Evolutionary conservation across 1,140 invertebrate species (phyloP).

Genomic region (Drosophila truncata): DNA sequence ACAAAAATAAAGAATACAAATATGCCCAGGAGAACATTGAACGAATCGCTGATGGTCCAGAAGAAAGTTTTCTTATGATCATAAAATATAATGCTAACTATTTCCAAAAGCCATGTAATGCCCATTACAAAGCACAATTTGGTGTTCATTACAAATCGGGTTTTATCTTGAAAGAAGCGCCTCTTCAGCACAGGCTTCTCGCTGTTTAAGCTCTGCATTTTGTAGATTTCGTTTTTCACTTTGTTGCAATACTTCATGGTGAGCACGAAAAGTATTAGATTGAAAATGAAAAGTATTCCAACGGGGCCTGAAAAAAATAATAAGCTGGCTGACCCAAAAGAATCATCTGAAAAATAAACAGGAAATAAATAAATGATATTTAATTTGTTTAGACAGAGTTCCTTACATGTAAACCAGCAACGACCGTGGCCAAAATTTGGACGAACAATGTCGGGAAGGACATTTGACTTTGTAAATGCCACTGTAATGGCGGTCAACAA

Average conservation of each 20-base stretch:
- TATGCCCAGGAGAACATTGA: constrained; percentile 88
- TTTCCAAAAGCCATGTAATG: constrained; percentile 89
- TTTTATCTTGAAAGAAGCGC: constrained; percentile 88
- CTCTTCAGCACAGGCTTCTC: constrained; percentile 85
- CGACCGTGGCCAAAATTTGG: constrained; percentile 86
- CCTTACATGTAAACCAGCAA: constrained; percentile 87
- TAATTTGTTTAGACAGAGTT: not conserved
- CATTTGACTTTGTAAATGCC: constrained; percentile 85
- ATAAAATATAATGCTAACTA: constrained; percentile 87
- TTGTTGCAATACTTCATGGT: constrained; percentile 89
- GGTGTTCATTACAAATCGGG: constrained; percentile 89
- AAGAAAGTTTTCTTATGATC: constrained; percentile 85
- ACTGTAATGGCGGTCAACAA: constrained; percentile 86
- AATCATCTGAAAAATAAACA: constrained; percentile 57
- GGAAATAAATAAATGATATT: not conserved
- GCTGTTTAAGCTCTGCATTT: constrained; percentile 87
- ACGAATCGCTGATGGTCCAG: constrained; percentile 87
- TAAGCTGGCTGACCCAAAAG: constrained; percentile 85
- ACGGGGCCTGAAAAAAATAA: constrained; percentile 89
- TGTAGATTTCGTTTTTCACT: constrained; percentile 89
- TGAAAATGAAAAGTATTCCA: constrained; percentile 87
- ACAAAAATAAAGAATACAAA: constrained; percentile 89
- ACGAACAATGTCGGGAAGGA: constrained; percentile 82
- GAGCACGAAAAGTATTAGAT: constrained; percentile 89
- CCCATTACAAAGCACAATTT: constrained; percentile 92